phyloP scores from a whole-genome alignment of 2,113 vertebrate genomes.

The Miniopterus natalensis region DNA sequence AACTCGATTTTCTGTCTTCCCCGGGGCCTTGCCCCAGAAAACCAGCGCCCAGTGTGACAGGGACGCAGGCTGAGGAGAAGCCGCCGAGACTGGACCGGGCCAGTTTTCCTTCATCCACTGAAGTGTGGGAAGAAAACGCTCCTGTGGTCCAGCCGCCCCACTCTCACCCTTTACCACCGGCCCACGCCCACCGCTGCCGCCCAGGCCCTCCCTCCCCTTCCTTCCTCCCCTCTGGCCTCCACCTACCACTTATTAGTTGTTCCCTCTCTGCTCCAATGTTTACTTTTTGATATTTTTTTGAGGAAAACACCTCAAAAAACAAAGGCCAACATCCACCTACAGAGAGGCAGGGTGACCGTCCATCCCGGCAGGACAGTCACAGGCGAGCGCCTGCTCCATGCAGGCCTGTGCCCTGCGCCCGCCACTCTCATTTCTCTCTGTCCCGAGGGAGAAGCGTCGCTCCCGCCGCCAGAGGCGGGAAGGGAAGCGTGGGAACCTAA shows the following conservation, averaged over 20 bases:
- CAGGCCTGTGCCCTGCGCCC: not conserved
- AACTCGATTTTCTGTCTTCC: not conserved
- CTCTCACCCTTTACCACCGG: not conserved
- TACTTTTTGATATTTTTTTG: not conserved
- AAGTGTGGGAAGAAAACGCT: conserved; percentile 62
- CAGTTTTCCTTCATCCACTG: not conserved
- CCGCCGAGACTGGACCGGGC: not conserved
- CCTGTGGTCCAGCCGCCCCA: conserved; percentile 31
- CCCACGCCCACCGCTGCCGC: no score
- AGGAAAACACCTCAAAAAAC: not conserved
- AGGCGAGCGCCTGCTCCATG: not conserved
- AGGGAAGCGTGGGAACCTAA: not conserved
- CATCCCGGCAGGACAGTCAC: not conserved
- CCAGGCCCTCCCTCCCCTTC: no score
- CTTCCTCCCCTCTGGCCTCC: not conserved
- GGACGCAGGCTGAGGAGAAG: not conserved
- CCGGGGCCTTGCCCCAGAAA: not conserved
- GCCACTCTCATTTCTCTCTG: not conserved
- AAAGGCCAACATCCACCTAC: not conserved
- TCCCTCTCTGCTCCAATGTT: not conserved
- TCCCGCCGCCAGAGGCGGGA: not conserved
- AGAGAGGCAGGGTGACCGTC: not conserved
- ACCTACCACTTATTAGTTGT: not conserved
- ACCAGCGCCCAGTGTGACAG: not conserved
- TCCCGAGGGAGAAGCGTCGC: not conserved